Evolutionary conservation across 2,888 invertebrate genomes (phyloP).

Genomic region (Acleris literana): DNA sequence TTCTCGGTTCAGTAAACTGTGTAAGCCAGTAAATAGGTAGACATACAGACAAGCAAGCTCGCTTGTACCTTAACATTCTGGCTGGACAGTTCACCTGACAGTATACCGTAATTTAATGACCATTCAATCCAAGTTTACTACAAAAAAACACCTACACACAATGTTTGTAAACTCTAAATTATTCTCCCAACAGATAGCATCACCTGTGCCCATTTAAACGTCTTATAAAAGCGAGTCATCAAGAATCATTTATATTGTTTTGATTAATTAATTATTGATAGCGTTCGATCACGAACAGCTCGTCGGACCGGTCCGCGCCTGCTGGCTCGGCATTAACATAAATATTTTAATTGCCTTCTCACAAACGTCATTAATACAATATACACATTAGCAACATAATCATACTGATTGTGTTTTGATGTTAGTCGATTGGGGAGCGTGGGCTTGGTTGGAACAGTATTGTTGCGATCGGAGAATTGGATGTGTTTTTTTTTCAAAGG

Average conservation of each 20-base stretch:
- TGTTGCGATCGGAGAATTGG: background rate
- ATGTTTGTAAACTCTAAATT: slow-evolving; percentile 21
- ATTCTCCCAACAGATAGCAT: slow-evolving; percentile 21
- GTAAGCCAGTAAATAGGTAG: no score
- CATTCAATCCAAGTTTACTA: no score
- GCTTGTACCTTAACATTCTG: no score
- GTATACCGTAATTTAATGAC: no score
- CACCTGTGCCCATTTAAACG: slow-evolving; percentile 18
- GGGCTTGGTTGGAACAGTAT: slow-evolving; percentile 13
- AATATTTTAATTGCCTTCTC: slow-evolving; percentile 72
- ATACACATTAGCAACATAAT: slow-evolving; percentile 43
- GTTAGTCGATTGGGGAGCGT: slow-evolving; percentile 23
- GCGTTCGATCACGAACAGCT: slow-evolving; percentile 37
- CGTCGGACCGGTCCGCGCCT: slow-evolving; percentile 60
- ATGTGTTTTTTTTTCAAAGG: no score
- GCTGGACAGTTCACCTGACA: no score
- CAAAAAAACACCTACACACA: background rate
- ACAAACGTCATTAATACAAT: slow-evolving; percentile 37
- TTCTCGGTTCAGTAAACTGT: no score
- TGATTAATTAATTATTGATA: slow-evolving; percentile 55
- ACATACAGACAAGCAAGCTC: no score
- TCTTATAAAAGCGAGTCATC: slow-evolving; percentile 51
- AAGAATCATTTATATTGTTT: slow-evolving; percentile 63
- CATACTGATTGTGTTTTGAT: slow-evolving; percentile 39
- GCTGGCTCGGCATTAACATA: slow-evolving; percentile 66